A percentile compares a stretch with the other conserved stretches of the same genome.
Conservation (phyloP, 2,888 invertebrate genomes). For the Portevinia maculata region DNA sequence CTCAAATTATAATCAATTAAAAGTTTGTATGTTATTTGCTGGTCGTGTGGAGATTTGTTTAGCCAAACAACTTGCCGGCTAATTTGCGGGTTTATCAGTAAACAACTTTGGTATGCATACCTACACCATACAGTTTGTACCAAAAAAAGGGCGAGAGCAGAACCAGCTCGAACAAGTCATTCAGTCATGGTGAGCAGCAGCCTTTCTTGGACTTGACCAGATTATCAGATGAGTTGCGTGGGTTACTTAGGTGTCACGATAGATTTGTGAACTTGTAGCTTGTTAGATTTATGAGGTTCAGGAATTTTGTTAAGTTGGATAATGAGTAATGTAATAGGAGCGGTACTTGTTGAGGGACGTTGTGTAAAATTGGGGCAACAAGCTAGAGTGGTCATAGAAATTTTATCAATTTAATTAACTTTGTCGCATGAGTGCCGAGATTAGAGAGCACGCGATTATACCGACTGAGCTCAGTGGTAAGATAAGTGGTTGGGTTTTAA, state of each 20-base stretch:
- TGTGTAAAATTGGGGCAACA: constrained; percentile 7
- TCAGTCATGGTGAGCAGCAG: constrained; percentile 2
- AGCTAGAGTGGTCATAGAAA: constrained; percentile 1
- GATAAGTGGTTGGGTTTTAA: not conserved
- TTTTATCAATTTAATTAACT: constrained; percentile 31
- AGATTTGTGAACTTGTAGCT: constrained; percentile 30
- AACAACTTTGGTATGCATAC: constrained; percentile 39
- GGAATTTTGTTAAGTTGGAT: constrained; percentile 45
- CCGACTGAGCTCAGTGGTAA: not conserved
- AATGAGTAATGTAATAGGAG: constrained; percentile 45
- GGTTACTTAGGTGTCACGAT: constrained; percentile 43
- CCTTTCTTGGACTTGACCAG: constrained; percentile 43
- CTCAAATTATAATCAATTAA: constrained; percentile 45
- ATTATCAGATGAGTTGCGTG: constrained; percentile 54
- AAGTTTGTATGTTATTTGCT: constrained; percentile 47
- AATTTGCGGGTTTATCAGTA: constrained; percentile 32
- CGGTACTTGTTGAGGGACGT: constrained; percentile 22
- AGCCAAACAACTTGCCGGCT: constrained; percentile 23
- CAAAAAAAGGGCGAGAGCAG: constrained; percentile 4
- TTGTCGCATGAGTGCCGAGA: constrained; percentile 12
- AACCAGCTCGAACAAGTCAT: constrained; percentile 21
- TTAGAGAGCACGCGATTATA: constrained; percentile 20
- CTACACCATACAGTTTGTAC: constrained; percentile 13
- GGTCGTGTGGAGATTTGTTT: constrained; percentile 9
- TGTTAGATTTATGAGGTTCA: constrained; percentile 20